Conservation (phyloP, 2,797 vertebrate species). For the Rhinatrema bivittatum region DNA sequence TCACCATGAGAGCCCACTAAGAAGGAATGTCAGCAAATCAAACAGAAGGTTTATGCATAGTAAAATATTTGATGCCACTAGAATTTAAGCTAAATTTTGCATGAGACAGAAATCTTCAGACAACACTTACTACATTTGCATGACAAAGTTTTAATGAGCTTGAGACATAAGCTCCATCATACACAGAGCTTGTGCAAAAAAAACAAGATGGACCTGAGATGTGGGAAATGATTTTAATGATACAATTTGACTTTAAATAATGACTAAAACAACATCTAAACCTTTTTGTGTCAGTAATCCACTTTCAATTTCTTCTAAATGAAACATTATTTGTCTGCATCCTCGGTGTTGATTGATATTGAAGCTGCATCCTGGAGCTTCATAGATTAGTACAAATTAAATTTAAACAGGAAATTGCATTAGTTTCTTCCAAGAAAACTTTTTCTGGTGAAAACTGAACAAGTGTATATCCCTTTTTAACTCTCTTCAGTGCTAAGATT, state of each 20-base stretch:
- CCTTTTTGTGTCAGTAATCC: slow-evolving; percentile 46
- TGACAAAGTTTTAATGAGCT: slow-evolving; percentile 57
- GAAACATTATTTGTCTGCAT: slow-evolving; percentile 51
- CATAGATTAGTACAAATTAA: slow-evolving; percentile 56
- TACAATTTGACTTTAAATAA: slow-evolving; percentile 48
- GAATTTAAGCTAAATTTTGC: slow-evolving; percentile 58
- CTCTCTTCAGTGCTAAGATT: slow-evolving; percentile 56
- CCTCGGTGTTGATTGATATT: slow-evolving; percentile 50
- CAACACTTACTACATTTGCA: slow-evolving; percentile 53
- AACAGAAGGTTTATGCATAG: slow-evolving; percentile 60
- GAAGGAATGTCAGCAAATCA: slow-evolving; percentile 60
- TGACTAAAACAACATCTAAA: slow-evolving; percentile 49
- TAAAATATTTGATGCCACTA: slow-evolving; percentile 50
- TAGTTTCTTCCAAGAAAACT: slow-evolving; percentile 49
- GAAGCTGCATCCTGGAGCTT: slow-evolving; percentile 44
- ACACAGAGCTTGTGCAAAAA: slow-evolving; percentile 19
- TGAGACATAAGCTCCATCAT: slow-evolving; percentile 41
- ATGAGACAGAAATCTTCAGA: slow-evolving; percentile 57
- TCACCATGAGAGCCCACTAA: slow-evolving; percentile 53
- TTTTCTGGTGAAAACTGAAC: slow-evolving; percentile 50
- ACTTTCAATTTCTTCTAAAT: slow-evolving; percentile 55
- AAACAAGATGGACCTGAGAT: slow-evolving; percentile 30
- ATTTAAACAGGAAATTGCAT: slow-evolving; percentile 61
- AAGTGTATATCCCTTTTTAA: slow-evolving; percentile 49
- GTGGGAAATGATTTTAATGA: slow-evolving; percentile 35